Percentiles rank a stretch among this genome's conserved stretches.
Conservation (phyloP, 23 tunicate species). For the Botrylloides violaceus region DNA sequence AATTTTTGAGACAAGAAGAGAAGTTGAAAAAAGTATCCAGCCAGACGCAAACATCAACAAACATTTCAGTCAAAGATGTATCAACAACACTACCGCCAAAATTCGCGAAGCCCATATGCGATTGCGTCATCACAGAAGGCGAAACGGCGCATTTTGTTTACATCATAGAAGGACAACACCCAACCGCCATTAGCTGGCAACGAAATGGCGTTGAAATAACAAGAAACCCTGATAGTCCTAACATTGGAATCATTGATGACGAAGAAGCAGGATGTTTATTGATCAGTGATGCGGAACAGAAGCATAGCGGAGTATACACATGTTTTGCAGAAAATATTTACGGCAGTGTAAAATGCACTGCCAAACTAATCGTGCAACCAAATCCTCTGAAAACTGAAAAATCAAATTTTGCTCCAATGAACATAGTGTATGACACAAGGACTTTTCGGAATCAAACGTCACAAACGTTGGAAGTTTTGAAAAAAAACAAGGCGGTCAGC, state of each 20-base stretch:
- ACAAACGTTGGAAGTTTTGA: background rate
- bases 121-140: slow-evolving; percentile 58
- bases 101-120: slow-evolving; percentile 51
- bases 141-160: slow-evolving; percentile 89
- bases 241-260: slow-evolving; percentile 63
- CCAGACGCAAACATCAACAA: slow-evolving; percentile 20
- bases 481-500: background rate
- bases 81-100: slow-evolving; percentile 26
- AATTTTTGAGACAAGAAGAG: slow-evolving; percentile 9
- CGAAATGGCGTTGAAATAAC: slow-evolving; percentile 40
- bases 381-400: background rate
- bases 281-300: slow-evolving; percentile 48
- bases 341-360: slow-evolving; percentile 77
- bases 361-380: slow-evolving; percentile 38
- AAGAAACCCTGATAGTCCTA: slow-evolving; percentile 10
- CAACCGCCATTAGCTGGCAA: slow-evolving; percentile 45
- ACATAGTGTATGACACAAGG: background rate
- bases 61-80: background rate
- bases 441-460: slow-evolving; percentile 5
- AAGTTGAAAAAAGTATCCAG: slow-evolving; percentile 6
- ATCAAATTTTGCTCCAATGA: background rate
- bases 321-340: slow-evolving; percentile 77
- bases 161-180: slow-evolving; percentile 28
- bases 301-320: slow-evolving; percentile 73
- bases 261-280: slow-evolving; percentile 78